Evolutionary conservation across 64 coral and sea anemone species (phyloP).

Genomic region (Acropora tenuis): DNA sequence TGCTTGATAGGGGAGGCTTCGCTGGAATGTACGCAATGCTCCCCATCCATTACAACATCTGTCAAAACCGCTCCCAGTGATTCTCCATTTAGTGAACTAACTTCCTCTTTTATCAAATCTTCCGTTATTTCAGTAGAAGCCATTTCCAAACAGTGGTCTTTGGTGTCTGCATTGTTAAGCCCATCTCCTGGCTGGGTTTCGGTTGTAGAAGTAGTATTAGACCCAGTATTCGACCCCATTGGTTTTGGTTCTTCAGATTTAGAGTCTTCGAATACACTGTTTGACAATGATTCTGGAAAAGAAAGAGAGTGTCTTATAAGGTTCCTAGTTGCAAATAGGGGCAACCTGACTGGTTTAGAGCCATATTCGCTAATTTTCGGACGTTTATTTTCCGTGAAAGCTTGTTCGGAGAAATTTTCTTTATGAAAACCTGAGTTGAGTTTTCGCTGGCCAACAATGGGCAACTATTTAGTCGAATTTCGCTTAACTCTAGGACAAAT

Average conservation of each 20-base stretch:
- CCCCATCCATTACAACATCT: slow-evolving; percentile 22
- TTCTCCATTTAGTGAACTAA: not conserved
- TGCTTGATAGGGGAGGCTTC: not conserved
- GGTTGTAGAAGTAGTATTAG: not conserved
- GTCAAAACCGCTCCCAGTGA: not conserved
- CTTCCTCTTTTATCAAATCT: not conserved
- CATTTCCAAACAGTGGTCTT: not conserved
- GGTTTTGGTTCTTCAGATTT: slow-evolving; percentile 8
- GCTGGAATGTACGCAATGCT: not conserved
- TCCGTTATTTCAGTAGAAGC: not conserved
- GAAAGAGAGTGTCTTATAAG: not conserved
- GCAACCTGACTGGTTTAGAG: too few species aligned
- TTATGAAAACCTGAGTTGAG: too few species aligned
- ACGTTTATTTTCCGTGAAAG: too few species aligned
- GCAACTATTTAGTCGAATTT: too few species aligned
- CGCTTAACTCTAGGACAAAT: too few species aligned
- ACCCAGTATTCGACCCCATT: not conserved
- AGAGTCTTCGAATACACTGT: slow-evolving; percentile 35
- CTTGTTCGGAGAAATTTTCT: too few species aligned
- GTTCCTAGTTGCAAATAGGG: too few species aligned
- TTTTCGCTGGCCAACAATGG: too few species aligned
- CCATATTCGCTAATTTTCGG: too few species aligned
- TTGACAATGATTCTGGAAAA: slow-evolving; percentile 16
- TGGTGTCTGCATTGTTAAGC: not conserved
- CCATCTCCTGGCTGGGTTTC: not conserved